phyloP scores from a whole-genome alignment of 2,888 invertebrate species.

The Tipula helvola region DNA sequence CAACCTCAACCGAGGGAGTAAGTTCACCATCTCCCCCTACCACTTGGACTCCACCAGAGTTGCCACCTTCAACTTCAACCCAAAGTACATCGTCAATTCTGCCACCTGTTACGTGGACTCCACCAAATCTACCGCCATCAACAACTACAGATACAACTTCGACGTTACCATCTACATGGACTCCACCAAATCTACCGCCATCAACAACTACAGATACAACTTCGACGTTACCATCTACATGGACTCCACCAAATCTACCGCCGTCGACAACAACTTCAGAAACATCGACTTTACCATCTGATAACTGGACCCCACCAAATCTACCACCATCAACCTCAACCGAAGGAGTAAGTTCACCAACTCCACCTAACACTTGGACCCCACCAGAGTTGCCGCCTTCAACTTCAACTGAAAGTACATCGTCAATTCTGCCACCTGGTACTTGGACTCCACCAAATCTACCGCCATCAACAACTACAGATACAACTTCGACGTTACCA shows the following conservation, averaged over 20 bases:
- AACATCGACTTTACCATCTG: not conserved
- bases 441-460: no score
- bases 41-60: not conserved
- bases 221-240: not conserved
- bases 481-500: no score
- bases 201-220: not conserved
- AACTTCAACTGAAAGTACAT: not conserved
- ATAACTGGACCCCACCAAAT: not conserved
- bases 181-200: not conserved
- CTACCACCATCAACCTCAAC: not conserved
- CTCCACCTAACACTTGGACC: not conserved
- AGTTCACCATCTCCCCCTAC: not conserved
- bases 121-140: not conserved
- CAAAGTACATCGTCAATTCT: not conserved
- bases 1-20: not conserved
- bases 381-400: not conserved
- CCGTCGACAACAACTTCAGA: not conserved
- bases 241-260: not conserved
- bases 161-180: not conserved
- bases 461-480: no score
- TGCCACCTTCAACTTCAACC: not conserved
- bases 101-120: not conserved
- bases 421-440: not conserved
- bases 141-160: not conserved
- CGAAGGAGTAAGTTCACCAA: not conserved